These are phyloP conservation scores for Heterodera schachtii DNA, from an alignment of 1,140 invertebrate genomes.

Conservation along the genomic window DNA sequence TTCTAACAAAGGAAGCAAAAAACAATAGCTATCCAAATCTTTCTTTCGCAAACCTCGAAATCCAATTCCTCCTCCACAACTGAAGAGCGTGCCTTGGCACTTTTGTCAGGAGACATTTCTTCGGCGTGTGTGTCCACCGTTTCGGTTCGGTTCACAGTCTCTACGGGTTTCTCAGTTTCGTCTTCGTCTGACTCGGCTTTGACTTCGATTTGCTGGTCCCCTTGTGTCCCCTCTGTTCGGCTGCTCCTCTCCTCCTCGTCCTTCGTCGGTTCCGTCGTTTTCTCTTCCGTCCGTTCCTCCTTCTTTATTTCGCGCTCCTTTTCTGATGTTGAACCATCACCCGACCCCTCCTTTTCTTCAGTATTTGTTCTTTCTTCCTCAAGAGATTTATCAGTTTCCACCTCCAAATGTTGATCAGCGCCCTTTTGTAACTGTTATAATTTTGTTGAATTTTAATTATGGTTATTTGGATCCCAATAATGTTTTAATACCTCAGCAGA, in stretches of 20 bases:
- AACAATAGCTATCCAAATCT: slow-evolving; percentile 7
- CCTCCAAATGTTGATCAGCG: not conserved
- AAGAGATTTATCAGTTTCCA: not conserved
- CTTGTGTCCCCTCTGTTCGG: not conserved
- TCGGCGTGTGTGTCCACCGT: not conserved
- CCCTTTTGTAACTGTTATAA: not conserved
- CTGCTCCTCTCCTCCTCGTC: slow-evolving; percentile 9
- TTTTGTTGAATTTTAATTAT: no score
- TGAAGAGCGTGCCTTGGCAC: slow-evolving; percentile 4
- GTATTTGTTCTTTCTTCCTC: not conserved
- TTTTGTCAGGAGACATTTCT: not conserved
- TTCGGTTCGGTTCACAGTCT: not conserved
- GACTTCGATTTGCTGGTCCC: not conserved
- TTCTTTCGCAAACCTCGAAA: slow-evolving; percentile 12
- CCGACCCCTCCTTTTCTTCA: slow-evolving; percentile 14
- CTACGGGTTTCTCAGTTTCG: not conserved
- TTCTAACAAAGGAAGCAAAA: slow-evolving; percentile 11
- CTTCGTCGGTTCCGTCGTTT: slow-evolving; percentile 8
- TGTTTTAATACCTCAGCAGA: not conserved
- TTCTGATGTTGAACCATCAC: slow-evolving; percentile 2
- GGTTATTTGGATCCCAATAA: no score
- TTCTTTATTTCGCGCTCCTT: not conserved
- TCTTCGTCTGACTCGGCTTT: not conserved
- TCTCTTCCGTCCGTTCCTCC: slow-evolving; percentile 7
- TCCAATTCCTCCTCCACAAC: slow-evolving; percentile 16